Conservation (phyloP, 2,888 invertebrate species). For the Metacarcinus magister region DNA sequence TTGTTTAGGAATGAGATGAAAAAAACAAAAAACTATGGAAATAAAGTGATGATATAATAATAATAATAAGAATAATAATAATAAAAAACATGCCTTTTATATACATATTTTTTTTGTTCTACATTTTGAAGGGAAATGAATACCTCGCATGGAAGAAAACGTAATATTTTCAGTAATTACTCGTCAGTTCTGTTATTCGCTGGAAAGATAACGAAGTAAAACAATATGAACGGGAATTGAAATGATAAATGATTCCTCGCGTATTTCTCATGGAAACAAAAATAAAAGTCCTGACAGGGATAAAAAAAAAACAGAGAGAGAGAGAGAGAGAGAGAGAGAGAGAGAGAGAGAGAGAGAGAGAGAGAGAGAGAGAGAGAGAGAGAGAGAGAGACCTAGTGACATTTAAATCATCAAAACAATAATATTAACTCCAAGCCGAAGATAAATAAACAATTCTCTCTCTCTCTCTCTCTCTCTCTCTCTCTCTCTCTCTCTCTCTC, state of each 20-base stretch:
- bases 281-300: too few species aligned
- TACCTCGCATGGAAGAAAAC: not conserved
- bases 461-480: conserved; percentile 39
- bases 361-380: too few species aligned
- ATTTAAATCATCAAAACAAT: not conserved
- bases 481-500: conserved; percentile 43
- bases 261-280: too few species aligned
- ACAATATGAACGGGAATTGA: not conserved
- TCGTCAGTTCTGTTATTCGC: too few species aligned
- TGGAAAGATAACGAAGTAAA: not conserved
- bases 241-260: not conserved
- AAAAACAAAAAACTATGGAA: not conserved
- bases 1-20: not conserved
- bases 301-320: too few species aligned
- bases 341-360: too few species aligned
- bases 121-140: not conserved
- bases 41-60: too few species aligned
- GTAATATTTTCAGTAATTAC: not conserved
- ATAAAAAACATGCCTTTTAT: too few species aligned
- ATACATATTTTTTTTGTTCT: not conserved
- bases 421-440: not conserved
- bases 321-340: too few species aligned
- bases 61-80: too few species aligned
- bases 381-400: too few species aligned
- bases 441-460: not conserved